Conservation (phyloP, 2,797 vertebrate genomes). For the Lutjanus campechanus region DNA sequence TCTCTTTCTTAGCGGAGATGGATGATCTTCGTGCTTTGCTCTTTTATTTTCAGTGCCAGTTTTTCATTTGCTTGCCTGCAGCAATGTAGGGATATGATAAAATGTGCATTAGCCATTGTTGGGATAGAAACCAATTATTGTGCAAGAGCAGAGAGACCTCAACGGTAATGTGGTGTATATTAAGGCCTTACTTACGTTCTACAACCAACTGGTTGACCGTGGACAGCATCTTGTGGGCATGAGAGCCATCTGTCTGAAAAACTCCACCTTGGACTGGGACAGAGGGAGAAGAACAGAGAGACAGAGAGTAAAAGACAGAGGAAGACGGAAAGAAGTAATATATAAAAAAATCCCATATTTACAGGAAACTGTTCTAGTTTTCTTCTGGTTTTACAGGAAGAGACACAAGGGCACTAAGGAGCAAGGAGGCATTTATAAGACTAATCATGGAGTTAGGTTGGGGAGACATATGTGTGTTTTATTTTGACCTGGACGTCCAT, state of each 20-base stretch:
- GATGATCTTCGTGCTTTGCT: slow-evolving; percentile 84
- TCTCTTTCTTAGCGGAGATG: slow-evolving; percentile 85
- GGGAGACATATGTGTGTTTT: slow-evolving; percentile 6
- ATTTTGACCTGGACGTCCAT: slow-evolving; percentile 3
- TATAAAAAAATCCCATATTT: slow-evolving; percentile 6
- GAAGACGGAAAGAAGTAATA: slow-evolving; percentile 8
- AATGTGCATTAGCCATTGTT: slow-evolving; percentile 71
- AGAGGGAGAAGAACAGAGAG: slow-evolving; percentile 8
- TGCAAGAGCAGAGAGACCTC: slow-evolving; percentile 46
- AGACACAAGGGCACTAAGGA: not conserved
- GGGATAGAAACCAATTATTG: slow-evolving; percentile 67
- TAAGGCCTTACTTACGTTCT: slow-evolving; percentile 82
- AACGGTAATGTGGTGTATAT: slow-evolving; percentile 19
- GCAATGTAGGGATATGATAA: slow-evolving; percentile 64
- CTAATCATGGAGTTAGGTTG: slow-evolving; percentile 9
- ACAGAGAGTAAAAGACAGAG: slow-evolving; percentile 5
- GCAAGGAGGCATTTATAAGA: slow-evolving; percentile 15
- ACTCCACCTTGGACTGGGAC: slow-evolving; percentile 60
- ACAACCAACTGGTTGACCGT: slow-evolving; percentile 82
- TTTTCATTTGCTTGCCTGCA: slow-evolving; percentile 85
- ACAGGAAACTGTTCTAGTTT: slow-evolving; percentile 16
- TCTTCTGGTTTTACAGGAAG: slow-evolving; percentile 53
- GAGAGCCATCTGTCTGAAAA: slow-evolving; percentile 63
- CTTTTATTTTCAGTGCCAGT: slow-evolving; percentile 81
- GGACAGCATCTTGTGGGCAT: slow-evolving; percentile 74